Evolutionary conservation across 2,113 vertebrate genomes (phyloP), one percentile per base, ranked within the genome.

Genomic region (Halcyon malimbica): DNA sequence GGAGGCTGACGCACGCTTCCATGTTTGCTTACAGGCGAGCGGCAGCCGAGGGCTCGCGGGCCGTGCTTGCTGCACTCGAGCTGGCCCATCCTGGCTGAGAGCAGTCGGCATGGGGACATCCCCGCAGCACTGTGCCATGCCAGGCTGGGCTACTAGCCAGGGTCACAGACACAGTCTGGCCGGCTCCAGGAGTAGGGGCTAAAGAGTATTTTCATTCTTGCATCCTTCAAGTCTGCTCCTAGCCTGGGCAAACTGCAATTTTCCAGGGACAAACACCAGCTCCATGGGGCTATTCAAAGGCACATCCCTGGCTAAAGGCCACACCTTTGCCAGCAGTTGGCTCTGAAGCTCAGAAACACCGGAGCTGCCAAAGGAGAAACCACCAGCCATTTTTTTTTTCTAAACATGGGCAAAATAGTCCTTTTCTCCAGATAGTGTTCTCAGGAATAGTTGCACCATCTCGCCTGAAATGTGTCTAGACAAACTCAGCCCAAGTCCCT

Each of bases 1-100:
- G 33, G 54, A 60, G 24, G 4, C 15, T 18, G 50, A 65, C 11
- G 44, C 44, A 46, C 59, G 33, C 54, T 53, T n/a, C 0, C 0
- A 5, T 11, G 4, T 41, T 6, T 69, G 57, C 53, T 62, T 51
- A 19, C 53, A 51, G 41, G 51, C 11, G 60, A 60, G 17, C 29
- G 9, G 23, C n/a, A 39, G 50, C n/a, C 1, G 0, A 16, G 4
- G 46, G 51, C 24, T 70, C 0, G 0, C 0, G 1, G 33, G 19
- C 59, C 5, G 0, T 35, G 53, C 42, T 46, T 1, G 0, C 48
- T 2, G 1, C 25, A 28, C 11, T 25, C 10, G 18, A 59, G 26
- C 62, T 35, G 28, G 26, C 29, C 39, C 50, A 54, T 41, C 50
- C 53, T 51, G 29, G 26, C 39, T 17, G 5, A 65, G 31, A 71